These are phyloP conservation scores for Callorhinus ursinus DNA, from an alignment of 2,113 vertebrate genomes.

Conservation along the genomic window DNA sequence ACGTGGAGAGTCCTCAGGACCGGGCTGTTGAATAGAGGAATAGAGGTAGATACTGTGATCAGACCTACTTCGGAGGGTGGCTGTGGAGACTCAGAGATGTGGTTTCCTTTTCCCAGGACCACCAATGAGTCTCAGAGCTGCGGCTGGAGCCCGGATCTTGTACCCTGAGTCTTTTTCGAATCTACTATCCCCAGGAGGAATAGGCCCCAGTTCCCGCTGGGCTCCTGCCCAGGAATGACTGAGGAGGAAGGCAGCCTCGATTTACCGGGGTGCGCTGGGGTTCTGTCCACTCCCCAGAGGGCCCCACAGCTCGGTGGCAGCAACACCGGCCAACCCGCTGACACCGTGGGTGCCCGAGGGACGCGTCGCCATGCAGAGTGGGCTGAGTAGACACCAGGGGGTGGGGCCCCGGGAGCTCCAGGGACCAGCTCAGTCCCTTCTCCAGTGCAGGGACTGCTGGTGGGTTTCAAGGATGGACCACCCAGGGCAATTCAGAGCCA, in stretches of 20 bases:
- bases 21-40: neutral
- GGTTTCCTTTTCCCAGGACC: neutral
- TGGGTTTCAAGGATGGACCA: neutral
- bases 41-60: neutral
- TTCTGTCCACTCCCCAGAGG: fast-evolving
- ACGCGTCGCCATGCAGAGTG: fast-evolving
- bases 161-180: neutral
- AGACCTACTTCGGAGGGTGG: neutral
- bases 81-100: too few species aligned
- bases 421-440: neutral
- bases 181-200: neutral
- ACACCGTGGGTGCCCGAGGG: fast-evolving
- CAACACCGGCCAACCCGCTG: neutral
- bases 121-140: fast-evolving
- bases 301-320: too few species aligned
- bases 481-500: neutral
- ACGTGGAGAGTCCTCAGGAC: fast-evolving
- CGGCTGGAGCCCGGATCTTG: neutral
- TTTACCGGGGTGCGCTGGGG: neutral
- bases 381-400: neutral
- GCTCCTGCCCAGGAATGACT: neutral
- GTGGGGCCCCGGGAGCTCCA: neutral
- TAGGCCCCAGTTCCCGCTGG: neutral
- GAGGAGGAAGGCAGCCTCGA: neutral
- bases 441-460: fast-evolving